Base-by-base conservation (phyloP, 2,888 invertebrate species). In the Xestia ashworthii region DNA sequence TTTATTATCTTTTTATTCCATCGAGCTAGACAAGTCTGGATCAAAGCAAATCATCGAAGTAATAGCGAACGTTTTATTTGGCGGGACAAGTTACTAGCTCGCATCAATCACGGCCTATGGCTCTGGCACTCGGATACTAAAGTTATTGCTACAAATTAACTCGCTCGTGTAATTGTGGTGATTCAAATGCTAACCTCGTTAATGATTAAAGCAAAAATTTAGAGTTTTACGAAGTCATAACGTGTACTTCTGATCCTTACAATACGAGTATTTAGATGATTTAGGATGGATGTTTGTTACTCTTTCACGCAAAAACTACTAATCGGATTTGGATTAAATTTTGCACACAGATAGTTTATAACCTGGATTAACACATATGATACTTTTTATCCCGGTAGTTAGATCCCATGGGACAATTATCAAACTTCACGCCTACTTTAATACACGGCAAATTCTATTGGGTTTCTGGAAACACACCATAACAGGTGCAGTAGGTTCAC, bases 11-110 rank as follows among this genome's bases (percentile, higher is more conserved):
- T 68, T 48, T 41, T 25, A 70, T 73, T n/a, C 19, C 6, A 44
- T 14, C 32, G 58, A 69, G 44, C 68, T 65, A 78, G 50, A 71
- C 77, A 19, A 72, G 38, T 25, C 60, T 67, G 25, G 44, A 67
- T 38, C 44, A 44, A 41, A 71, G 44, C 60, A 68, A 64, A 71
- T 68, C 65, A 60, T 70, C 53, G 5, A 4, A 16, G 44, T 55
- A 53, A 66, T 55, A 73, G 70, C n/a, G 62, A 67, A 46, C 38
- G 25, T 58, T 67, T 38, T 41, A 32, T 65, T 67, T 8, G 38
- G 38, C 50, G 25, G 16, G 64, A 71, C 67, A 60, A 19, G 58
- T 62, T 41, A 32, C 62, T 38, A 11, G 16, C 14, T 60, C 50
- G 19, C 66, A 64, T 65, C 55, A 60, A 65, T 78, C 74, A 41